Evolutionary conservation across 2,888 invertebrate species (phyloP), one percentile per base, ranked within the genome.

Genomic region (Caenorhabditis sinica): DNA sequence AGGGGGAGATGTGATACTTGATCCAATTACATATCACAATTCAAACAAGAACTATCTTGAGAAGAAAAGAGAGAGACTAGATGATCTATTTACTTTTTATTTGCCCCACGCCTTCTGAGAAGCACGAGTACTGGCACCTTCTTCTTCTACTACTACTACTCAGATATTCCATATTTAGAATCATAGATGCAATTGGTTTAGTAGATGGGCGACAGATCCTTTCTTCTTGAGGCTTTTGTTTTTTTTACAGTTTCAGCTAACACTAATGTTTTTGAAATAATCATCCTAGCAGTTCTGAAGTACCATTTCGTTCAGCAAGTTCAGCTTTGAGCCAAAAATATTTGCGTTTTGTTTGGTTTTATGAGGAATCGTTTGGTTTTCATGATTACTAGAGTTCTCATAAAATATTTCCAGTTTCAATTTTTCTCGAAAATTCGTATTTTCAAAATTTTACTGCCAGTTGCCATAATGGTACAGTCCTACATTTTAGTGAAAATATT

Each of bases 21-120:
- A 77, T 77, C 77, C 77, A 77, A 71, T 77, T 77, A 77, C 74
- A 77, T 66, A 66, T 66, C 45, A 75, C 75, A 75, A 66, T 75
- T 77, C 69, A 69, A 60, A 68, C 33, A 68, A 76, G 63, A 53
- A 74, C 74, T 65, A 56, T 28, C 25, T 40, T 33, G 25, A 30
- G 53, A 17, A 40, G 49, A 53, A 23, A 15, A 56, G 33, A 73
- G 25, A 45, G 40, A 17, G n/a, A 49, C 28, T 60, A 63, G 61
- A 56, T 58, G 65, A 66, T 66, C 66, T 76, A 76, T 66, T 58
- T 76, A 58, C 66, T 60, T 81, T 66, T 49, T 60, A 63, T 81
- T 68, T 56, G 71, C 66, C 61, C 73, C 68, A 49, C 63, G 43
- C 61, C 45, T 56, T 33, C 53, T 23, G 20, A n/a, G 20, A 40